Percentiles rank a stretch among this genome's conserved stretches.
phyloP scores from a whole-genome alignment of 2,113 vertebrate genomes.

The Clarias gariepinus region DNA sequence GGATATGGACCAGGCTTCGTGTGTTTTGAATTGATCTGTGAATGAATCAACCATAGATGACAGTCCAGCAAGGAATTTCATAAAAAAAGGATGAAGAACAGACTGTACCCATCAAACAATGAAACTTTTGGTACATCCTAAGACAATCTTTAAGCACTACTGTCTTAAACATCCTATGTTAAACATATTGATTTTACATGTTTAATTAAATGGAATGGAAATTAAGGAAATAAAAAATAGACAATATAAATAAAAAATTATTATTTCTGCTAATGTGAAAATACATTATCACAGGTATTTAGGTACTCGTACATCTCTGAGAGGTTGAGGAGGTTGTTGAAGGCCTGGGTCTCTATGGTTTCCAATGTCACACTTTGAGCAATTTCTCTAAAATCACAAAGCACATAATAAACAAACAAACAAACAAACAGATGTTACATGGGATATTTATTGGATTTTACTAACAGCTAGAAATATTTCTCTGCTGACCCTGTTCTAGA shows the following conservation, averaged over 20 bases:
- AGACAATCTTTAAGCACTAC: background rate
- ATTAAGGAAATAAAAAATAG: background rate
- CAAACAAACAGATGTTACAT: no score
- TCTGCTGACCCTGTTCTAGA: background rate
- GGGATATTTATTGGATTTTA: background rate
- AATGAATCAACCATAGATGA: conserved; percentile 46
- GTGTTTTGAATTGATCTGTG: conserved; percentile 84
- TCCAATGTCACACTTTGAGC: conserved; percentile 65
- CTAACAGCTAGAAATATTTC: background rate
- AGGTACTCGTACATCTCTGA: conserved; percentile 64
- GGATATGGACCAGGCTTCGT: conserved; percentile 77
- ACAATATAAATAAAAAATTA: background rate
- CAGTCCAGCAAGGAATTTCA: background rate
- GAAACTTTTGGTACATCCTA: background rate
- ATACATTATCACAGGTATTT: background rate
- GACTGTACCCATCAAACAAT: background rate
- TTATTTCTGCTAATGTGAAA: background rate
- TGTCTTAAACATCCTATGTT: background rate
- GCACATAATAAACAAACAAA: background rate
- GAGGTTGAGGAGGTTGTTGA: conserved; percentile 65
- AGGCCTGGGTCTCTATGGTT: conserved; percentile 63
- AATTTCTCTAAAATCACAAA: conserved; percentile 61
- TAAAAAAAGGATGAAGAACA: background rate
- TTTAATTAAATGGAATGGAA: background rate
- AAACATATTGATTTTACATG: background rate